Conservation (phyloP, 2,797 vertebrate genomes). For the Pangasius macronema region DNA sequence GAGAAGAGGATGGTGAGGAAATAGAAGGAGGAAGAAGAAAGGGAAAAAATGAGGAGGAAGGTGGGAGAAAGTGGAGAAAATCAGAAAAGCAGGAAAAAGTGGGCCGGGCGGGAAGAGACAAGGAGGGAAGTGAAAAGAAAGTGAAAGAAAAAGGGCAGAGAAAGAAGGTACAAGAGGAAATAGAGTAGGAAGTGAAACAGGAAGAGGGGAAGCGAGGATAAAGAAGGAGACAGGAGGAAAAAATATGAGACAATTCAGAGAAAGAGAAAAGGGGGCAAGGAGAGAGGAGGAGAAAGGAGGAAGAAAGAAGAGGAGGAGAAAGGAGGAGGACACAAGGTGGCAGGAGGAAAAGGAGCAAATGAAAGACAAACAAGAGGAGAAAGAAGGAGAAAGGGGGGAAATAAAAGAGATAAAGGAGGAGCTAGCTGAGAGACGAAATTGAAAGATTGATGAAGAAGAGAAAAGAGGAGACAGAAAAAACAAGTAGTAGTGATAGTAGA, state of each 20-base stretch:
- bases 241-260: background rate
- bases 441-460: background rate
- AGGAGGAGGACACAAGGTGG: background rate
- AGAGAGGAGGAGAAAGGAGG: background rate
- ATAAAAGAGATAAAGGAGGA: background rate
- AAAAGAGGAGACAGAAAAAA: background rate
- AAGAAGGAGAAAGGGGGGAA: background rate
- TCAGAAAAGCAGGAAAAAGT: background rate
- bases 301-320: background rate
- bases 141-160: background rate
- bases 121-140: background rate
- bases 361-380: background rate
- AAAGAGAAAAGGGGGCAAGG: background rate
- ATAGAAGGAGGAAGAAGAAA: background rate
- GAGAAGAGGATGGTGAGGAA: background rate
- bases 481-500: background rate
- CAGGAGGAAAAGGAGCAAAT: background rate
- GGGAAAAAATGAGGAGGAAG: background rate
- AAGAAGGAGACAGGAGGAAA: background rate
- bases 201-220: no score
- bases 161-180: background rate
- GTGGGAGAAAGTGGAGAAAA: background rate
- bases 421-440: background rate
- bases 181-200: background rate
- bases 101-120: background rate